Evolutionary conservation across 2,797 vertebrate species (phyloP).

Genomic region (Cuniculus paca): DNA sequence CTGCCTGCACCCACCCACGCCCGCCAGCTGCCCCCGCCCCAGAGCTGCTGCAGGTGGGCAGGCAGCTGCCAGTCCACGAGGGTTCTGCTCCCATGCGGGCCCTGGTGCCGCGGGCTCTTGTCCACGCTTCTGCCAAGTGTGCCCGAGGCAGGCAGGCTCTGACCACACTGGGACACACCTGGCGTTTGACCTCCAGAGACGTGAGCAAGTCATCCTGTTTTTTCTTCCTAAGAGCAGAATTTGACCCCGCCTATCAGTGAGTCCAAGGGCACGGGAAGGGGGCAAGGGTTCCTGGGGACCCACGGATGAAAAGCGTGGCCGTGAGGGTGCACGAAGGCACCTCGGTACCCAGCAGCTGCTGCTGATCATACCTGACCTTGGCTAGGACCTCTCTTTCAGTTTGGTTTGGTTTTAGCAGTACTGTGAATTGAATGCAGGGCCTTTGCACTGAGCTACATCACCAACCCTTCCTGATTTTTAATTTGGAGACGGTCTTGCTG

Average conservation of each 20-base stretch:
- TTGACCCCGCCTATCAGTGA: slow-evolving; percentile 50
- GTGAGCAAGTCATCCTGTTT: neutral
- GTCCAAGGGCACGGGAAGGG: neutral
- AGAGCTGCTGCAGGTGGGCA: neutral
- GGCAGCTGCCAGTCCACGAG: too few species aligned
- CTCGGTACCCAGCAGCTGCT: neutral
- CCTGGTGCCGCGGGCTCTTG: too few species aligned
- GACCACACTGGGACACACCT: neutral
- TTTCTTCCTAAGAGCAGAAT: slow-evolving; percentile 43
- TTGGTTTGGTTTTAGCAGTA: neutral
- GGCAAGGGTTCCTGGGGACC: neutral
- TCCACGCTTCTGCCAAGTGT: neutral
- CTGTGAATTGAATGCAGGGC: neutral
- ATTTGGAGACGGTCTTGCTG: neutral
- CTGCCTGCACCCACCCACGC: neutral
- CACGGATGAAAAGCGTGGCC: neutral
- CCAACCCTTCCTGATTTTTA: neutral
- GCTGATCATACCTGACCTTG: neutral
- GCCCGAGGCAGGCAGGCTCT: neutral
- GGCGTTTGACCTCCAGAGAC: neutral
- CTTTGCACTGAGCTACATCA: neutral
- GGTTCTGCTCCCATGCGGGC: accelerated
- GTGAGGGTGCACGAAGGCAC: accelerated
- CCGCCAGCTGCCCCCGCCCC: neutral
- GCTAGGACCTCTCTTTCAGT: neutral